These are phyloP conservation scores for Coregonus suidteri DNA, from an alignment of 2,797 vertebrate species.

Conservation along the genomic window DNA sequence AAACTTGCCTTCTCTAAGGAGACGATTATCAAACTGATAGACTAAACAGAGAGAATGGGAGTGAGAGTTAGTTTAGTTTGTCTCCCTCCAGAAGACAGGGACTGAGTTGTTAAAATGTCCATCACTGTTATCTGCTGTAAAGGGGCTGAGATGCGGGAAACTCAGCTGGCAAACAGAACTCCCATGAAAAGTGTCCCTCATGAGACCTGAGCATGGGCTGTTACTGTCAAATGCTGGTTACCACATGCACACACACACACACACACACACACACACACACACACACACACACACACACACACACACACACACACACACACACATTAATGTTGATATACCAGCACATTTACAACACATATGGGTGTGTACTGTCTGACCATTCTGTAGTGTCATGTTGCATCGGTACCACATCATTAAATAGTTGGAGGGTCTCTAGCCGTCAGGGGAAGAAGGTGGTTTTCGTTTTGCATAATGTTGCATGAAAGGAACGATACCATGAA, in stretches of 20 bases:
- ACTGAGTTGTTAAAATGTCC: conserved; percentile 5
- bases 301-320: neutral
- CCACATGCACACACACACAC: neutral
- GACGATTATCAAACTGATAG: neutral
- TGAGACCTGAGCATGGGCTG: neutral
- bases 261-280: neutral
- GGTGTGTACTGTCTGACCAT: neutral
- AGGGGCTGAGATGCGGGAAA: neutral
- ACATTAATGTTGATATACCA: neutral
- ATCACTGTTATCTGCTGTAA: conserved; percentile 5
- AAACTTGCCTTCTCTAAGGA: neutral
- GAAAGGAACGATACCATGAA: neutral
- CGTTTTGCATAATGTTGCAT: neutral
- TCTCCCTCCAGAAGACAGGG: neutral
- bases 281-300: neutral
- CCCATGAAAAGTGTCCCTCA: neutral
- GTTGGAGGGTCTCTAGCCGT: neutral
- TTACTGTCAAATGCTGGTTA: neutral
- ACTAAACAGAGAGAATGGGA: conserved; percentile 1
- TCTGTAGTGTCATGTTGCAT: neutral
- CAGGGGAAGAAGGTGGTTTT: neutral
- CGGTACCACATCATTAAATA: neutral
- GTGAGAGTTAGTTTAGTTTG: conserved; percentile 13
- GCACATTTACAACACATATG: neutral
- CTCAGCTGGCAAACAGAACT: neutral